Conservation (phyloP, 2,113 vertebrate genomes). For the Peromyscus maniculatus region DNA sequence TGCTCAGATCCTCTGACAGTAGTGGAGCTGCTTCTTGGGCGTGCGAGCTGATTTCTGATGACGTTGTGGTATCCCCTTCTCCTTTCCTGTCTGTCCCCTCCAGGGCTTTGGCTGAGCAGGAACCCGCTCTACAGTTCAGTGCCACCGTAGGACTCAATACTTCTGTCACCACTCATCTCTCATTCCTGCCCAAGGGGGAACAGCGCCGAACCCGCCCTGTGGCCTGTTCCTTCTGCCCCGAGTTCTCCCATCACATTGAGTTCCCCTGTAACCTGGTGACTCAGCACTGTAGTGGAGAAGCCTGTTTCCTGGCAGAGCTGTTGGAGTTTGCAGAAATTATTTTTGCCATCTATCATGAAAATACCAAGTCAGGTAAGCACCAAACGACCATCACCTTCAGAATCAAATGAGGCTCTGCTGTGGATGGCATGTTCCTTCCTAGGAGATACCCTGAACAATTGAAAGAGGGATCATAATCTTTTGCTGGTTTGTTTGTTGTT, state of each 20-base stretch:
- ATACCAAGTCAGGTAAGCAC: conserved; percentile 85
- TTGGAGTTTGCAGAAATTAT: conserved; percentile 88
- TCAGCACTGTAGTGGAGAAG: conserved; percentile 90
- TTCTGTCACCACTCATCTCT: conserved; percentile 90
- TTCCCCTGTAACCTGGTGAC: conserved; percentile 90
- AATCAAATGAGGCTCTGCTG: conserved; percentile 14
- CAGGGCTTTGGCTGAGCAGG: conserved; percentile 90
- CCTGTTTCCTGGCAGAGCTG: conserved; percentile 93
- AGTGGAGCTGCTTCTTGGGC: neutral
- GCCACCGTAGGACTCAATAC: conserved; percentile 92
- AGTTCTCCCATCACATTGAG: conserved; percentile 91
- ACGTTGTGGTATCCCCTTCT: neutral
- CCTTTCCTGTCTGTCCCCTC: neutral
- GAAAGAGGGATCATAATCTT: neutral
- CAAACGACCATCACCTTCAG: conserved; percentile 11
- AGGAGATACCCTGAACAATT: neutral
- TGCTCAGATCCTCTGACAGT: neutral
- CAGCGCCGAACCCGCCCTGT: conserved; percentile 87
- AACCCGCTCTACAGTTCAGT: conserved; percentile 88
- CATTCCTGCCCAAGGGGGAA: conserved; percentile 91
- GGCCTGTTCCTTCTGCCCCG: conserved; percentile 93
- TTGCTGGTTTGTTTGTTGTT: neutral
- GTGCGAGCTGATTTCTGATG: conserved; percentile 26
- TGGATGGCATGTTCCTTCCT: neutral
- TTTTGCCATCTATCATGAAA: conserved; percentile 94